Conservation (phyloP, 2,113 vertebrate genomes). For the Phaethon lepturus region DNA sequence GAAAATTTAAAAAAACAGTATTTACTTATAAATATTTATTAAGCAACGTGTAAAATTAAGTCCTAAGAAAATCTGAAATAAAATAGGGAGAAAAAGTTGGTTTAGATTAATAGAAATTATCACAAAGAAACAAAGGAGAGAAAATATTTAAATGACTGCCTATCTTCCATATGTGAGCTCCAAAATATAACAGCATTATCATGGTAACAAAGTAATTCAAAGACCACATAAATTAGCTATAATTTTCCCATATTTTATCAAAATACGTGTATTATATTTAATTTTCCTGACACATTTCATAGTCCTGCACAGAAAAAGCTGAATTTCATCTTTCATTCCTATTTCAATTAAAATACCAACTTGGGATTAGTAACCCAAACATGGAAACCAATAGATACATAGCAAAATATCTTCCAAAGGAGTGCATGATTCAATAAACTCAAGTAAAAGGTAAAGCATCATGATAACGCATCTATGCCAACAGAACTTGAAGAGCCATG, state of each 20-base stretch:
- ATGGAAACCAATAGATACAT: neutral
- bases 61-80: neutral
- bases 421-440: neutral
- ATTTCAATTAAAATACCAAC: neutral
- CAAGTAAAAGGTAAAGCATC: neutral
- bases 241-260: neutral
- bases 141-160: neutral
- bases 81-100: neutral
- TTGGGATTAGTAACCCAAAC: neutral
- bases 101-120: neutral
- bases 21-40: neutral
- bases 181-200: neutral
- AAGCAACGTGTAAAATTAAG: neutral
- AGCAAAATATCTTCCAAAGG: neutral
- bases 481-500: neutral
- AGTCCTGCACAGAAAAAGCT: neutral
- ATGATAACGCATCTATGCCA: neutral
- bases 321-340: neutral
- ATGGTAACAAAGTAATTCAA: neutral
- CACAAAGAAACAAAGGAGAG: neutral
- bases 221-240: neutral
- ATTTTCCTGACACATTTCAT: neutral
- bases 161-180: neutral
- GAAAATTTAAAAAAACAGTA: neutral
- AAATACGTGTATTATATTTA: neutral